Percentiles rank a stretch among this genome's conserved stretches.
Conservation (phyloP, 2,113 vertebrate genomes). For the Oreochromis aureus region DNA sequence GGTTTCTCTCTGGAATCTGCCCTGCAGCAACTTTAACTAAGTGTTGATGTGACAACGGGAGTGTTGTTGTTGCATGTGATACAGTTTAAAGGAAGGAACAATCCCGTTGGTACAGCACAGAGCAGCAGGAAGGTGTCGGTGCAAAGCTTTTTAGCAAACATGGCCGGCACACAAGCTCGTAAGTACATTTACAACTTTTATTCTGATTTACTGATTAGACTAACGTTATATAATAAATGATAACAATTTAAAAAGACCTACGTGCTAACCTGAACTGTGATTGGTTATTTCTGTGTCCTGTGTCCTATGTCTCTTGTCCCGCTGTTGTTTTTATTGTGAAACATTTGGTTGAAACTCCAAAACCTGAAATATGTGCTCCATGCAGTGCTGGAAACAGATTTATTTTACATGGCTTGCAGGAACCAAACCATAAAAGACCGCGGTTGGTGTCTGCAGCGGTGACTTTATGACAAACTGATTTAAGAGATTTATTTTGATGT, state of each 20-base stretch:
- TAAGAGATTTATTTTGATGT: background rate
- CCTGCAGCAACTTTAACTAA: background rate
- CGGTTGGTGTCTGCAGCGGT: background rate
- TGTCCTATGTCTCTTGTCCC: background rate
- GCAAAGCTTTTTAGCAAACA: background rate
- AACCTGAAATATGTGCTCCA: background rate
- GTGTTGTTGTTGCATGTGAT: background rate
- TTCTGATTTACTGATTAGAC: background rate
- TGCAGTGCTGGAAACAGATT: background rate
- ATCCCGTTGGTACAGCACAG: rapidly evolving
- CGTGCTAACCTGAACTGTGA: background rate
- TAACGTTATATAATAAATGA: background rate
- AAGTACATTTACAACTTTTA: background rate
- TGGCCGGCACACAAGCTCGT: background rate
- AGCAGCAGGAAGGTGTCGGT: background rate
- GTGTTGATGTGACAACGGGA: background rate
- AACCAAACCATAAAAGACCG: background rate
- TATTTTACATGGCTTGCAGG: background rate
- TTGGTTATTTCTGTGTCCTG: background rate
- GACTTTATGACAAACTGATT: background rate
- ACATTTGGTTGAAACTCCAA: background rate
- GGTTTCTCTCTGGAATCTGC: background rate
- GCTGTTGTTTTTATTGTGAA: background rate
- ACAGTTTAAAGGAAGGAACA: background rate
- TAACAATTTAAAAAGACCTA: background rate